phyloP scores from a whole-genome alignment of 2,888 invertebrate genomes.

The Scrobipalpa atriplicella region DNA sequence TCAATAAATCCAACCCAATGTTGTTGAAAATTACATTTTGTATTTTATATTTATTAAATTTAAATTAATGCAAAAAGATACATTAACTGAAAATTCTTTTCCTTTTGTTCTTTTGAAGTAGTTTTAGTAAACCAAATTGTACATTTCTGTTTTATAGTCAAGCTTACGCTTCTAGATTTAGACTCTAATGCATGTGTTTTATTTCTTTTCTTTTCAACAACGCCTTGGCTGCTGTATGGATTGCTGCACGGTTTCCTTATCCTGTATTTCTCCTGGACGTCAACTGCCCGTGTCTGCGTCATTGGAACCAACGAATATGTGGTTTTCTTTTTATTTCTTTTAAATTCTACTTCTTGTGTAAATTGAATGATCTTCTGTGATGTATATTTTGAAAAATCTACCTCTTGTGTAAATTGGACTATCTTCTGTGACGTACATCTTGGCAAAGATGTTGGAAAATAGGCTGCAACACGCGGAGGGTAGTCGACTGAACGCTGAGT shows the following conservation, averaged over 20 bases:
- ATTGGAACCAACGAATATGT: neutral
- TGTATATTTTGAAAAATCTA: neutral
- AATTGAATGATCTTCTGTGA: neutral
- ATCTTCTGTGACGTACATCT: slow-evolving; percentile 28
- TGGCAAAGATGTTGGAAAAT: slow-evolving; percentile 82
- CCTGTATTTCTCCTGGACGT: slow-evolving; percentile 41
- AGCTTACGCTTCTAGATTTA: slow-evolving; percentile 15
- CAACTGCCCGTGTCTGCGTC: slow-evolving; percentile 38
- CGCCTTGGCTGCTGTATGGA: slow-evolving; percentile 45
- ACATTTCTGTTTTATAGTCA: slow-evolving; percentile 32
- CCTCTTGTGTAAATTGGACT: slow-evolving; percentile 1
- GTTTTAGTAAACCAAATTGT: neutral
- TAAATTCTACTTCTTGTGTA: neutral
- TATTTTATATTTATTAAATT: too few relatives aligned
- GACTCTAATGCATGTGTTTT: slow-evolving; percentile 75
- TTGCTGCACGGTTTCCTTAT: slow-evolving; percentile 36
- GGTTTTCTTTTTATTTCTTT: slow-evolving; percentile 10
- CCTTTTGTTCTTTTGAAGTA: too few relatives aligned
- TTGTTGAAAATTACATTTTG: too few relatives aligned
- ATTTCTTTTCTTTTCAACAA: slow-evolving; percentile 54
- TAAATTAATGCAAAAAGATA: too few relatives aligned
- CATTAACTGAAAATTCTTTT: too few relatives aligned
- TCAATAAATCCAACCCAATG: too few relatives aligned
- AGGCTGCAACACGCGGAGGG: slow-evolving; percentile 84
- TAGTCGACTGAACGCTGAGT: slow-evolving; percentile 85